Evolutionary conservation across 2,797 vertebrate species (phyloP), one percentile per base, ranked within the genome.

Genomic region (Gadopsis marmoratus): DNA sequence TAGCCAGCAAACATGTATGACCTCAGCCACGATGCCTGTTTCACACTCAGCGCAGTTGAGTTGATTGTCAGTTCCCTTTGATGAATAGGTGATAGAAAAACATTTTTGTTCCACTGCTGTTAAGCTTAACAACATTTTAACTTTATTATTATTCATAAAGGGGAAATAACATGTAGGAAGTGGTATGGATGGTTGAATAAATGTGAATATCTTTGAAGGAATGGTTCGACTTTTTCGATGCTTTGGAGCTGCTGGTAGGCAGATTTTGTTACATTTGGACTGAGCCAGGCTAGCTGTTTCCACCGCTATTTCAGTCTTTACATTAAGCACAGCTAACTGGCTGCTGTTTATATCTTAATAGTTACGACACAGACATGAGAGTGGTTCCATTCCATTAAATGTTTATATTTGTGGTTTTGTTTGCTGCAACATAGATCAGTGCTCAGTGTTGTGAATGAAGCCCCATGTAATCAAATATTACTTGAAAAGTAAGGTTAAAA

Each of bases 11-110:
- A 74, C 17, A 73, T 71, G 33, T 23, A 21, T 0, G 2, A 83
- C 61, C 72, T 73, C 56, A 54, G 45, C 59, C 17, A 13, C 21
- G 29, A 31, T 55, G n/a, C 59, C 72, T 73, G 45, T 68, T 71
- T 76, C n/a, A 62, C 51, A 64, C 10, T 54, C 21, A 26, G 14
- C 19, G 17, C 33, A 26, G 26, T 26, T 26, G 26, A 26, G 26
- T 48, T 0, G 2, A 16, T 56, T 41, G 4, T 73, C 31, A 61
- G 11, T 35, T 35, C 9, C 19, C 62, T 50, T 39, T 21, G 26
- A 11, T 33, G 59, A 71, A 63, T 63, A 50, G 7, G 7, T 35
- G 5, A 35, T 7, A 35, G 35, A 35, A 1, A 35, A 35, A 2
- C 7, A n/a, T 47, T 59, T 63, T 54, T 31, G 43, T 64, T 50